Conservation (phyloP, 2,888 invertebrate genomes). For the Acanthacorydalis orientalis region DNA sequence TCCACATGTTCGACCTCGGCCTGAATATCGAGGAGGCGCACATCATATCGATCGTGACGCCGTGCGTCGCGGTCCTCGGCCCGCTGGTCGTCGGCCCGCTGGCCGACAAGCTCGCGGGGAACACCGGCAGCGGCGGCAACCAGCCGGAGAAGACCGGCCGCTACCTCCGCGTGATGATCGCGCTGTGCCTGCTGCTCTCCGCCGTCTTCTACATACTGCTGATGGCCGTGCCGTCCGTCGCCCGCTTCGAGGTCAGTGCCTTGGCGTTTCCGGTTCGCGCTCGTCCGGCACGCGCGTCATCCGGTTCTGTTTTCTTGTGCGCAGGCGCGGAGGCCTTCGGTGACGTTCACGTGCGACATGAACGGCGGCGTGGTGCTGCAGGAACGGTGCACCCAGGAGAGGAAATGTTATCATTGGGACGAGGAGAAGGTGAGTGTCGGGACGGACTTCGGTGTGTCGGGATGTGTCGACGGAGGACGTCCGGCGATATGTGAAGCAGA, state of each 20-base stretch:
- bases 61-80: constrained; percentile 61
- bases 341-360: constrained; percentile 55
- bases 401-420: constrained; percentile 50
- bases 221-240: constrained; percentile 46
- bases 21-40: constrained; percentile 57
- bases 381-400: constrained; percentile 49
- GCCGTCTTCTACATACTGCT: constrained; percentile 52
- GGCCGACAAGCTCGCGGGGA: constrained; percentile 50
- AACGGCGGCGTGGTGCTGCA: constrained; percentile 55
- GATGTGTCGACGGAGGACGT: no score
- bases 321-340: constrained; percentile 40
- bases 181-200: constrained; percentile 45
- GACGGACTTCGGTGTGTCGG: no score
- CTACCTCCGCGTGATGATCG: constrained; percentile 49
- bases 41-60: constrained; percentile 61
- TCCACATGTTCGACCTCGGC: constrained; percentile 59
- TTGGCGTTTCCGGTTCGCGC: no score
- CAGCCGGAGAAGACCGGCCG: constrained; percentile 34
- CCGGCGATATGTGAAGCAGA: no score
- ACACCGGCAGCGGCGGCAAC: constrained; percentile 18
- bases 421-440: constrained; percentile 34
- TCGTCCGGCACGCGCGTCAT: constrained; percentile 46
- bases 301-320: constrained; percentile 40
- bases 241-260: constrained; percentile 34
- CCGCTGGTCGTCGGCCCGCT: constrained; percentile 62